Evolutionary conservation across 2,888 invertebrate species (phyloP), one percentile per base, ranked within the genome.

Genomic region (Brachypalpus laphriformis): DNA sequence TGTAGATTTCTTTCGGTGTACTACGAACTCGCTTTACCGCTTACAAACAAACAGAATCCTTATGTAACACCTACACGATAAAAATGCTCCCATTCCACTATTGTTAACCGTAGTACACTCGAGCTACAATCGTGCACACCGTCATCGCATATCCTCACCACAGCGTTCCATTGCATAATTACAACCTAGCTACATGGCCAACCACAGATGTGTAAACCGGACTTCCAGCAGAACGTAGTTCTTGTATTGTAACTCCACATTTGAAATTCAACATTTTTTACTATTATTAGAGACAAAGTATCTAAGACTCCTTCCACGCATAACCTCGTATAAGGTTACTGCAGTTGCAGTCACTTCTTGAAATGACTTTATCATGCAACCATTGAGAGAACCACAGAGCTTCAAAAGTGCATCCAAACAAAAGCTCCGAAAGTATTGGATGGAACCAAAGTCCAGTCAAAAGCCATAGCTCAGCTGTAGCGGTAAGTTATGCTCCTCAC

Each of bases 101-200:
- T n/a, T 28, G 18, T 37, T 37, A 47, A 31, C 37, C 11, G 22
- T 37, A 45, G 2, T 20, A 65, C 57, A 18, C 31, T 59, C 28
- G 14, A 20, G 51, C 68, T 18, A 14, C 56, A 56, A 18, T 2
- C n/a, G 9, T 51, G 18, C 34, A 45, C 34, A 45, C 34, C 6
- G 34, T 47, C 4, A 51, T 11, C 63, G 28, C 16, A 37, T 37
- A 66, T 82, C 71, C 82, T 77, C 82, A 65, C 65, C 71, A 14
- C 57, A 66, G 18, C 22, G 1, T 28, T 40, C 0, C 8, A 59
- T 83, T 80, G 51, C 80, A 70, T 80, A 80, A 83, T 22, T 45
- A n/a, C 66, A 59, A 61, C 51, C 54, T n/a, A 66, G 54, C 66
- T 75, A 59, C 82, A 82, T 76, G 77, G 57, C 66, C 77, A 72